These are phyloP conservation scores for Lottia gigantea DNA, from an alignment of 2,888 invertebrate genomes.

Conservation along the genomic window DNA sequence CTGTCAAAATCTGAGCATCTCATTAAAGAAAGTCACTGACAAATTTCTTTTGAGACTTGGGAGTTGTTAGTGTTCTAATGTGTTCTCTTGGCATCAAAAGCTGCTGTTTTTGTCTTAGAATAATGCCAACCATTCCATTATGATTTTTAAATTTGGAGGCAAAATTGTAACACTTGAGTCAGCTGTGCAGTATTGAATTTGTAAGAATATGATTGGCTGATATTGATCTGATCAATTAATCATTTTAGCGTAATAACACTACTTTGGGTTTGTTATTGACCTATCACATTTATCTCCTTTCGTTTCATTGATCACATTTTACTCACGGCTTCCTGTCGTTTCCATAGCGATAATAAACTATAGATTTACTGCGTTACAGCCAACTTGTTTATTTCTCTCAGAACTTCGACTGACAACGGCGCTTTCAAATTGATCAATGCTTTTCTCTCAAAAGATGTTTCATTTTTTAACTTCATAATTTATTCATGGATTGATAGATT, in stretches of 20 bases:
- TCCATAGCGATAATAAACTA: slow-evolving; percentile 30
- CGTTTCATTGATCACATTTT: slow-evolving; percentile 26
- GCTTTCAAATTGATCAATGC: background rate
- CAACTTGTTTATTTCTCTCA: too few relatives aligned
- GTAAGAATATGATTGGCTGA: slow-evolving; percentile 49
- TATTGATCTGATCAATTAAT: slow-evolving; percentile 51
- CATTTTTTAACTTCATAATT: background rate
- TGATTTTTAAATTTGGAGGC: slow-evolving; percentile 59
- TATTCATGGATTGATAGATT: too few relatives aligned
- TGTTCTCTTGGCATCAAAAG: too few relatives aligned
- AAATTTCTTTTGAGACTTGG: too few relatives aligned
- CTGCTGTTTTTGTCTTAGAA: too few relatives aligned
- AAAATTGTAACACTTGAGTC: slow-evolving; percentile 42
- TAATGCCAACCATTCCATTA: background rate
- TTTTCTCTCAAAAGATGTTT: background rate
- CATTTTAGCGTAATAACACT: slow-evolving; percentile 36
- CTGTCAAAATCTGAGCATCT: too few relatives aligned
- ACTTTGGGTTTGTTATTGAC: slow-evolving; percentile 14
- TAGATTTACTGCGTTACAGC: slow-evolving; percentile 6
- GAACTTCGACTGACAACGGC: too few relatives aligned
- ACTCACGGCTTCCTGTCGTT: slow-evolving; percentile 21
- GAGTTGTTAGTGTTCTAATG: too few relatives aligned
- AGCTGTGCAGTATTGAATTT: slow-evolving; percentile 44
- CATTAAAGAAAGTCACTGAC: too few relatives aligned
- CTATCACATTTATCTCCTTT: slow-evolving; percentile 5